A percentile compares a stretch with the other conserved stretches of the same genome.
These are phyloP conservation scores for Synergus umbraculus DNA, from an alignment of 2,888 invertebrate species.

Conservation along the genomic window DNA sequence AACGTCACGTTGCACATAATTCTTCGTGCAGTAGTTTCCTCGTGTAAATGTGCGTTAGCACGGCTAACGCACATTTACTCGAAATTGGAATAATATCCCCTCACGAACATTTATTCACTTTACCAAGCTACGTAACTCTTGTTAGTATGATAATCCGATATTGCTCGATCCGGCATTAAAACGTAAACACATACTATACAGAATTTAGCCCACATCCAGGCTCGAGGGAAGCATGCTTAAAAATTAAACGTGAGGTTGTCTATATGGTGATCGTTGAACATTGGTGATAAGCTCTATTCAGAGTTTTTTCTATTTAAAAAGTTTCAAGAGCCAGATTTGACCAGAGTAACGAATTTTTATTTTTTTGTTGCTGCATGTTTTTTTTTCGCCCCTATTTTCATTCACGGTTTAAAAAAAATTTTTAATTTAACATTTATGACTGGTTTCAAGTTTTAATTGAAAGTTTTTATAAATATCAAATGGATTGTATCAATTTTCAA, in stretches of 20 bases:
- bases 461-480: too few species aligned
- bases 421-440: too few species aligned
- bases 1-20: background rate
- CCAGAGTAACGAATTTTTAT: background rate
- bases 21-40: background rate
- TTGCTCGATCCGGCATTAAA: constrained; percentile 59
- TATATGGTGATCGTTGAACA: background rate
- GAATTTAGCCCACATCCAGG: background rate
- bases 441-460: too few species aligned
- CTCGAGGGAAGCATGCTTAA: background rate
- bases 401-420: too few species aligned
- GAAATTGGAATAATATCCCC: constrained; percentile 47
- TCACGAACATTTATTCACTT: constrained; percentile 52
- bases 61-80: background rate
- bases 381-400: too few species aligned
- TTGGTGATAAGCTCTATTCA: background rate
- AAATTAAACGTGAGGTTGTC: background rate
- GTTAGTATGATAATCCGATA: constrained; percentile 62
- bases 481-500: too few species aligned
- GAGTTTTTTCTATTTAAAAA: background rate
- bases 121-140: constrained; percentile 51
- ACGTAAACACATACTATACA: constrained; percentile 52
- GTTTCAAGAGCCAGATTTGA: background rate
- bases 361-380: background rate
- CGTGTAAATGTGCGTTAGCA: too few species aligned